Percentiles rank a stretch among this genome's conserved stretches.
Evolutionary conservation across 2,113 vertebrate species (phyloP).

Genomic region (Donacobius atricapilla): DNA sequence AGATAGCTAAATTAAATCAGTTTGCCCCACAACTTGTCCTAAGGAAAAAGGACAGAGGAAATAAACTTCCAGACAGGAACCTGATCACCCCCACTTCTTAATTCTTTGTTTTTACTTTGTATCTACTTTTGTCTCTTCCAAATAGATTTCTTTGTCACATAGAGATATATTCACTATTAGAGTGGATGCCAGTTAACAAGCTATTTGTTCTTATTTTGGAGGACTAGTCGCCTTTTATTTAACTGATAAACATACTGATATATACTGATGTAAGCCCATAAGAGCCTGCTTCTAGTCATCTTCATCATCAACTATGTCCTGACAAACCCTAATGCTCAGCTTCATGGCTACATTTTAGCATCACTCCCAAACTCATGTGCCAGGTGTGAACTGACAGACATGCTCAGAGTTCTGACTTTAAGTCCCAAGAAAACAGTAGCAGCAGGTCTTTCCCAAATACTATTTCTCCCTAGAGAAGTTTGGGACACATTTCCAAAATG

Average conservation of each 20-base stretch:
- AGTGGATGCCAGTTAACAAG: background rate
- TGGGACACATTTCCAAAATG: background rate
- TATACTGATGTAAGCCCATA: background rate
- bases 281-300: background rate
- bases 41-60: background rate
- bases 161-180: background rate
- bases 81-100: background rate
- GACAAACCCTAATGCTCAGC: background rate
- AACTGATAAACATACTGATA: background rate
- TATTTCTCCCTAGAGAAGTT: background rate
- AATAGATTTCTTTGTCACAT: background rate
- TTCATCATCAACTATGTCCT: background rate
- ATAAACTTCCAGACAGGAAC: background rate
- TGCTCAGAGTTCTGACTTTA: background rate
- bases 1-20: background rate
- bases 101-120: background rate
- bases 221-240: background rate
- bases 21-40: background rate
- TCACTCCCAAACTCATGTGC: background rate
- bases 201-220: background rate
- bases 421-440: background rate
- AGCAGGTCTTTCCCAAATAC: background rate
- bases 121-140: background rate
- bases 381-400: background rate
- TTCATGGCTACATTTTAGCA: background rate